Base-by-base conservation (phyloP, 92 coral and sea anemone species). In the Micromussa lordhowensis region DNA sequence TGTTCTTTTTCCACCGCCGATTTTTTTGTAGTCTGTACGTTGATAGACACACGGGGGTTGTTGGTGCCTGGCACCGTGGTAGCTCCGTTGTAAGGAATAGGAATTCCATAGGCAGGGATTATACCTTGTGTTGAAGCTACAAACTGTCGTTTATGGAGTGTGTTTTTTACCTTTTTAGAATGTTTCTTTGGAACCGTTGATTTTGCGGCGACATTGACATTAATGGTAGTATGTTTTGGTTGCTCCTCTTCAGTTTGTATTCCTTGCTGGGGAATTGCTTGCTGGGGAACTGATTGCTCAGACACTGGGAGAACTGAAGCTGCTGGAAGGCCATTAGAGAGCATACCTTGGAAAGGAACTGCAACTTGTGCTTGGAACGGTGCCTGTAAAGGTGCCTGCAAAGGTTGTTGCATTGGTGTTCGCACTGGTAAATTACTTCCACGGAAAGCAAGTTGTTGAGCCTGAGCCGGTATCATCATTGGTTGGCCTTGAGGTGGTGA, bases 161-260 rank as follows among this genome's bases (percentile, higher is more conserved):
- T 55, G 35, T 61, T 61, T 16, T 69, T 85, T 12, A 68, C 81
- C 68, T 92, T 90, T 68, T 82, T 86, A 1, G 80, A 36, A 57
- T 69, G 81, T 55, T 51, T 64, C 57, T 75, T 54, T 5, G 95
- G 95, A 30, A 92, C 92, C 1, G 75, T 89, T 11, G 95, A 92
- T 78, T 93, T 93, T 12, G 83, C 94, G 0, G 90, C 90, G 29
- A 91, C 90, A 38, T 93, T 93, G 10, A 93, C 92, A 49, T 88
- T 91, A n/a, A 93, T 85, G 16, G 91, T 38, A 31, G 93, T 87
- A 48, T 88, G 94, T 70, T 70, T 58, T 24, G 86, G 88, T 57
- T 85, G 88, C 32, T 38, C 75, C 21, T 77, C 68, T 77, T 48
- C 51, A 0, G 48, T 22, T 21, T 64, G 48, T 71, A 54, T 44